Base-by-base conservation (phyloP, 2,888 invertebrate species). In the Idaea dimidiata region DNA sequence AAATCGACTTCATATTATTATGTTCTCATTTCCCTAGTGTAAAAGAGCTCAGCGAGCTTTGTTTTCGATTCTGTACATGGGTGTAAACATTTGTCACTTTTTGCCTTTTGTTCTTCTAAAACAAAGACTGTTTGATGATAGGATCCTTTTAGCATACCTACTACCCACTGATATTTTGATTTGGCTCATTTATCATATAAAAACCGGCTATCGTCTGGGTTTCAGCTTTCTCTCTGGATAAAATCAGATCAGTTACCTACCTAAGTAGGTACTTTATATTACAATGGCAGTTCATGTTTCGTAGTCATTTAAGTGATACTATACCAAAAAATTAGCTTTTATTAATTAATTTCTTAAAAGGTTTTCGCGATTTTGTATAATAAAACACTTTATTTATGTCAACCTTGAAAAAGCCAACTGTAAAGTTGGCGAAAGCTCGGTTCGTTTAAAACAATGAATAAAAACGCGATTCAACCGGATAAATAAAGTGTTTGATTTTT, bases 1-100 rank as follows among this genome's bases (percentile, higher is more conserved):
- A 82, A 86, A 86, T 86, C 69, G 76, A 76, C 74, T 43, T 43
- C 43, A 43, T 43, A 43, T 14, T 75, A 74, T 82, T 80, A 76
- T 73, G 74, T 71, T 74, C 67, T 68, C 74, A 77, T 68, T 64
- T 68, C 70, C 72, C 78, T 80, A 76, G 78, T 77, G 75, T 73
- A 72, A 72, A 69, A 71, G 24, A 24, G 71, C 72, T 72, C 70
- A 70, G 66, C 62, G 63, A 61, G 61, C 61, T 61, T 60, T 56
- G 24, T 17, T 43, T 43, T 43, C 43, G 17, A 57, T 31, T 17
- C 17, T 57, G 31, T 57, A 6, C 17, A 18, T 56, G 56, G 18
- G 31, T 24, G 43, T 43, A 14, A 43, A 43, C 43, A 43, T 43
- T 43, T 43, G 43, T 43, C 43, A 43, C 43, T 43, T 43, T 43